Conservation (phyloP, 2,113 vertebrate species). For the Sceloporus tristichus region DNA sequence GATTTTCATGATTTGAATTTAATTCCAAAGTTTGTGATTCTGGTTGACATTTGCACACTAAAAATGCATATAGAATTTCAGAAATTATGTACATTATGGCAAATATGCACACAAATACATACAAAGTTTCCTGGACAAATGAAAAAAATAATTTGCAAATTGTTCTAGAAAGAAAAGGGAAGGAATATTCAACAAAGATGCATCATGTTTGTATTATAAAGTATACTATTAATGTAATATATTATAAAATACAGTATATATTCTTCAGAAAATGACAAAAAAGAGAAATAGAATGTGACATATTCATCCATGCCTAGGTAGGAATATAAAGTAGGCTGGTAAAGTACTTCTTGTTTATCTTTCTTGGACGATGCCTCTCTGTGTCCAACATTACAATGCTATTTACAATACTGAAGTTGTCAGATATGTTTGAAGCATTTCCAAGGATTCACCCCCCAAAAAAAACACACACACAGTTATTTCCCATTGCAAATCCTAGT, state of each 20-base stretch:
- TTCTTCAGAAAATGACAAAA: neutral
- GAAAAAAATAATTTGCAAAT: too few species aligned
- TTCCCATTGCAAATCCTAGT: constrained; percentile 54
- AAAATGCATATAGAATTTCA: too few species aligned
- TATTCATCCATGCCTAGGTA: neutral
- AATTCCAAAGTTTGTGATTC: too few species aligned
- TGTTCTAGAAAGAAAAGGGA: too few species aligned
- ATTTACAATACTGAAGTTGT: constrained; percentile 65
- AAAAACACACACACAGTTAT: constrained; percentile 42
- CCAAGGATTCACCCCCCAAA: constrained; percentile 41
- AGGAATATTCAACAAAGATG: too few species aligned
- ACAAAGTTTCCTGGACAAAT: too few species aligned
- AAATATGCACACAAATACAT: too few species aligned
- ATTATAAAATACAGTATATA: neutral
- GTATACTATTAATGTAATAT: neutral
- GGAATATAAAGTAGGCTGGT: neutral
- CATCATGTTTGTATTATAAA: too few species aligned
- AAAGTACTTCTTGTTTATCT: constrained; percentile 49
- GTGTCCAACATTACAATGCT: constrained; percentile 53
- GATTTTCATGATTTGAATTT: too few species aligned
- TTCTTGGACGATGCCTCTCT: constrained; percentile 60
- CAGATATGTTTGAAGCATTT: constrained; percentile 56
- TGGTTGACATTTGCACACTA: too few species aligned
- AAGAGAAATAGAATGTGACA: constrained; percentile 16
- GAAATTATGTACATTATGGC: too few species aligned